Base-by-base conservation (phyloP, 2,888 invertebrate genomes). In the Mayetiola destructor region DNA sequence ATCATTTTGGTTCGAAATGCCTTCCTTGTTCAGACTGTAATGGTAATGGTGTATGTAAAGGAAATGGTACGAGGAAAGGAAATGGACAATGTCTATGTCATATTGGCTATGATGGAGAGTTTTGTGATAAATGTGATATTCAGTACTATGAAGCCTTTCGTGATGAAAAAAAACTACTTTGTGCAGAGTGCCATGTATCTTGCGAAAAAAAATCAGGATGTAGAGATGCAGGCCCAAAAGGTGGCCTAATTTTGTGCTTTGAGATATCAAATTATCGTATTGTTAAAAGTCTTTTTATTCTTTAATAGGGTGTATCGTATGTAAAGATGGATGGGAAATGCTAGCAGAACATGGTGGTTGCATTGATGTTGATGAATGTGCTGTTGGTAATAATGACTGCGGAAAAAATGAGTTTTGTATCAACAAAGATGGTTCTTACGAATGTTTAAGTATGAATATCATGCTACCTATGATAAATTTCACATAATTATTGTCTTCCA, bases 71-170 rank as follows among this genome's bases (percentile, higher is more conserved):
- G 9, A 29, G 95, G 42, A 89, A 89, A 70, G 97, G 97, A 0
- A 91, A 85, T 66, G 97, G 96, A 0, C 81, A 84, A 60, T 97
- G 97, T 67, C 73, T 78, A 14, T 97, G 96, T 70, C 82, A 92
- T 65, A 65, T 69, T 6, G 95, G 92, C 0, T 96, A 96, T 68
- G 66, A 69, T 0, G 93, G 93, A 1, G 78, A 80, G 0, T 70
- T 76, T 27, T 97, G 97, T 71, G 78, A 83, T 57, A 72, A 77
- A n/a, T 97, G 97, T 70, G 76, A 78, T 14, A 67, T 73, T n/a
- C 81, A 81, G 2, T 84, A 81, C 66, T 91, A 84, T 68, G 76
- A 81, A 64, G 77, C 87, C 0, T 88, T 85, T 64, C 79, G 77
- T 62, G 88, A 89, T 73, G 81, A 81, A 2, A 76, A 73, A 1